Evolutionary conservation across 2,797 vertebrate genomes (phyloP), one percentile per base, ranked within the genome.

Genomic region (Tenualosa thibaudeaui): DNA sequence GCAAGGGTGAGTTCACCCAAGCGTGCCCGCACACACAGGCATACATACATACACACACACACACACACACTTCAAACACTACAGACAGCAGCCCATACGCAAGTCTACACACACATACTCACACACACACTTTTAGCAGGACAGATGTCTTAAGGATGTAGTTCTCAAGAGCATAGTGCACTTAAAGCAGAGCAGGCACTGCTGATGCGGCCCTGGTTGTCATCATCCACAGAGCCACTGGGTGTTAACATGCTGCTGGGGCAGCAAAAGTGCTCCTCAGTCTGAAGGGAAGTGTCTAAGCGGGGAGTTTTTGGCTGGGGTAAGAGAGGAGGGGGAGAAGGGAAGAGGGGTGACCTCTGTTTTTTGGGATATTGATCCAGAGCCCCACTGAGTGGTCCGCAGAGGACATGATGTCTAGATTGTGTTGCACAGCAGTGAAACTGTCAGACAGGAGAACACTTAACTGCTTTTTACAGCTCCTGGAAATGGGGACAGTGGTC

Each of bases 21-120:
- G 82, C 51, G 46, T 83, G 81, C 85, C 85, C 85, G 84, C 82
- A 85, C 58, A 62, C 82, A 85, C n/a, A 65, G n/a, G 24, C 60
- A 65, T 15, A 65, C 15, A 62, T 5, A 62, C 58, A 6, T 43
- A 60, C 19, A 60, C 60, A 65, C 60, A 62, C 17, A 62, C 58
- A 62, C 58, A 62, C 17, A 62, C 60, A 65, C 60, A 24, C 60
- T 1, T 26, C 60, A 26, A 0, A 71, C 65, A 40, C 65, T 87
- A 81, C 60, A 65, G 0, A 65, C 60, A 26, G 1, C 24, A 31
- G n/a, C 5, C 22, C n/a, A 60, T 60, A 24, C 5, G 60, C n/a
- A 24, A 65, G 60, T 7, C 1, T 26, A 26, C 4, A 10, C 4
- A 68, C 24, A 37, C 62, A 65, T n/a, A 26, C 22, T 2, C 60